These are phyloP conservation scores for Synergus umbraculus DNA, from an alignment of 2,888 invertebrate species.

Conservation along the genomic window DNA sequence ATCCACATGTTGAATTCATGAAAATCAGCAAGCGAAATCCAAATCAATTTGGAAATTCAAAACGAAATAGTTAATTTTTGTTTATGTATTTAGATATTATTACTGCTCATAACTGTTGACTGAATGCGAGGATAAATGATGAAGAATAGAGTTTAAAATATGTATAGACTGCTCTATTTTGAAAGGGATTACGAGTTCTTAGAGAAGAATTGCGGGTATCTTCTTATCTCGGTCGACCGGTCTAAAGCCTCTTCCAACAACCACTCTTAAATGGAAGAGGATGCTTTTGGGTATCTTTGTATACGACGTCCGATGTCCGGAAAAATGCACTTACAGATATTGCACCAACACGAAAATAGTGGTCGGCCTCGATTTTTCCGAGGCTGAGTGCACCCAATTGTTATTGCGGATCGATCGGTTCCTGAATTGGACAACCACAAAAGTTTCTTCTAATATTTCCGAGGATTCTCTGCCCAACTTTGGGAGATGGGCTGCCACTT, in stretches of 20 bases:
- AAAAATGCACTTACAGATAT: constrained; percentile 74
- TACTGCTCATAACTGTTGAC: not conserved
- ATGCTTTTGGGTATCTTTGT: constrained; percentile 18
- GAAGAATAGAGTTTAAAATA: not conserved
- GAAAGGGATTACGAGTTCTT: constrained; percentile 15
- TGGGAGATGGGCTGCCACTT: not conserved
- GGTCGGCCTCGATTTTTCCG: constrained; percentile 52
- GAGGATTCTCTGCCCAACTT: constrained; percentile 41
- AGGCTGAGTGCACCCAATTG: constrained; percentile 66
- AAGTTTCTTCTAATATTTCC: constrained; percentile 47
- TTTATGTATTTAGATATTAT: not conserved
- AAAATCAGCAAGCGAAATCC: not conserved
- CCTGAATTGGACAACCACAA: constrained; percentile 45
- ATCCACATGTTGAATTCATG: not conserved
- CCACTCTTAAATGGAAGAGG: constrained; percentile 30
- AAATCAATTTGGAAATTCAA: too few relatives aligned
- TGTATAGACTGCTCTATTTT: constrained; percentile 30
- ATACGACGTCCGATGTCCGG: constrained; percentile 59
- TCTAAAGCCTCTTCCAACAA: constrained; percentile 6
- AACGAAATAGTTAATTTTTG: too few relatives aligned
- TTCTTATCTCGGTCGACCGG: constrained; percentile 26
- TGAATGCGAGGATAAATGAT: not conserved
- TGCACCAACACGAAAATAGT: constrained; percentile 68
- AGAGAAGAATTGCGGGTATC: constrained; percentile 22
- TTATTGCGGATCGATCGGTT: constrained; percentile 66